Base-by-base conservation (phyloP, 2,797 vertebrate species). In the Falco peregrinus region DNA sequence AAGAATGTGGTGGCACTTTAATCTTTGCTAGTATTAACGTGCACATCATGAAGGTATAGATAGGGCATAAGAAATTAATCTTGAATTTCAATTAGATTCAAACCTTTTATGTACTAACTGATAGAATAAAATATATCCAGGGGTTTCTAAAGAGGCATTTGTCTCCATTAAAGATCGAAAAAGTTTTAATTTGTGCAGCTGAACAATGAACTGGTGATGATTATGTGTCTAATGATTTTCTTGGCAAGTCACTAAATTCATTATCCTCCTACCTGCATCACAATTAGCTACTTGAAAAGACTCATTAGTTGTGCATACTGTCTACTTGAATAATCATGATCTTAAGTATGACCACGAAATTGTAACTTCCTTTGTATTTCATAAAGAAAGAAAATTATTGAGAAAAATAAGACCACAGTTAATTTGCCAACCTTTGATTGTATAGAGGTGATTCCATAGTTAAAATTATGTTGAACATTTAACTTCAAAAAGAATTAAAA, bases 201-300 rank as follows among this genome's bases (percentile, higher is more conserved):
- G 61, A 92, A 87, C n/a, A 94, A 84, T 41, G 57, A 81, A 89
- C 57, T 75, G 12, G 15, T 48, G 61, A 65, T 93, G 57, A 89
- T 89, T 84, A 67, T 35, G 16, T 57, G 70, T 78, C 41, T 60
- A 67, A 86, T 63, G 28, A 78, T 51, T 68, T 79, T 68, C 70
- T 81, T 91, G 81, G 70, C 53, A 91, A 84, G 25, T 35, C 54
- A 53, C 37, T 91, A 6, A 75, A 95, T 50, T 70, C n/a, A 68
- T 92, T 93, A 92, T 80, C 60, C 43, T 93, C 47, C 76, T 81
- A 94, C 89, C 37, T 90, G 79, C 31, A 41, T 70, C 71, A 88
- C 35, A 69, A 83, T 86, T 69, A 88, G 26, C 60, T 69, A 0
- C 63, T 80, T 93, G 14, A 12, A 73, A 80, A 35, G 68, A 90